Evolutionary conservation across 2,113 vertebrate species (phyloP), one percentile per base, ranked within the genome.

Genomic region (Catagonus wagneri): DNA sequence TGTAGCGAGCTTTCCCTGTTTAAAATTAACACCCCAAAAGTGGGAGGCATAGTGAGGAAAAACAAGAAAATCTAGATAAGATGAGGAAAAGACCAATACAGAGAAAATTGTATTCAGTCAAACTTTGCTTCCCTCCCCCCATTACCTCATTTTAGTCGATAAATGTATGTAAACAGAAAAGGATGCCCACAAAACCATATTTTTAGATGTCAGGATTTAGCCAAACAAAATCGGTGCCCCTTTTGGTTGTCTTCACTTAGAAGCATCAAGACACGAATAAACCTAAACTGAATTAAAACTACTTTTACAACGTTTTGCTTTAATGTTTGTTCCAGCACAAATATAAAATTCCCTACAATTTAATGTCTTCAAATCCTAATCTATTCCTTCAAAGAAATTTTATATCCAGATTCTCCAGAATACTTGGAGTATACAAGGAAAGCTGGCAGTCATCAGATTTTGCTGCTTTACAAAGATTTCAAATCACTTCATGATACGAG

Each of bases 1-100:
- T 74, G 74, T 44, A 94, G 65, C 91, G 56, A 95, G 90, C 97
- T 96, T 97, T 97, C 96, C 96, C 63, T 89, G 94, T 76, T 94
- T 94, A 95, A 95, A 72, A 89, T 75, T 44, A 95, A 97, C 89
- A 95, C 79, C 34, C 69, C 89, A 78, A 85, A 83, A 4, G 78
- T 52, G 58, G 39, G 75, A 63, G 20, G 17, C 12, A 8, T 50
- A 71, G 91, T 94, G 94, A 96, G 66, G 90, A 96, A 97, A 96
- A 97, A 84, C 60, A 96, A 95, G 75, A 95, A 97, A 94, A 96
- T 7, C 58, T 29, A 20, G 36, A 23, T n/a, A 94, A 90, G 63
- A 90, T 27, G 76, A 68, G 52, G 79, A 97, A 95, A 96, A 71
- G 22, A 86, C 1, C 83, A 54, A 93, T 76, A 72, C 3, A 65